Percentiles rank a stretch among this genome's conserved stretches.
phyloP scores from a whole-genome alignment of 2,888 invertebrate genomes.

The Drosophila sordidula region DNA sequence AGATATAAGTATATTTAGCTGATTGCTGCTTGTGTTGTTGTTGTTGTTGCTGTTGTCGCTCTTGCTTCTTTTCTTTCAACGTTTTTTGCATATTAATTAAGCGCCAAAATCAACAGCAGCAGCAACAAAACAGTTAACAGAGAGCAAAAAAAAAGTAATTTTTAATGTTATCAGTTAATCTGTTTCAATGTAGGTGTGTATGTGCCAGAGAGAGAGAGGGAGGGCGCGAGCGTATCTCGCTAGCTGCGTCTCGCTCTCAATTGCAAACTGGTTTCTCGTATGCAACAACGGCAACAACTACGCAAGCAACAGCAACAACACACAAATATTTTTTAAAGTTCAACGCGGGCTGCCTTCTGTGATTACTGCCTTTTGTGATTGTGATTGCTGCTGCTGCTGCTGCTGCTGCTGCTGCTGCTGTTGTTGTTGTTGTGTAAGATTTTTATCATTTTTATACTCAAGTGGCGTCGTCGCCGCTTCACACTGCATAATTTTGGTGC shows the following conservation, averaged over 20 bases:
- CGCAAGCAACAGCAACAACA: slow-evolving; percentile 29
- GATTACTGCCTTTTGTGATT: slow-evolving; percentile 58
- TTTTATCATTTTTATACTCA: slow-evolving; percentile 76
- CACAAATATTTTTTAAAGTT: slow-evolving; percentile 62
- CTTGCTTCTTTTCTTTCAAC: slow-evolving; percentile 70
- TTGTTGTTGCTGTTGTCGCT: slow-evolving; percentile 42
- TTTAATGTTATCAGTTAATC: slow-evolving; percentile 78
- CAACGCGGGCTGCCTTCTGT: slow-evolving; percentile 53
- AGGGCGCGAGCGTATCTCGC: background rate
- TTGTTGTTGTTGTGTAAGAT: slow-evolving; percentile 55
- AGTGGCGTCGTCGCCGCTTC: slow-evolving; percentile 77
- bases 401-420: slow-evolving; percentile 42
- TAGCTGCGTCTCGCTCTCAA: slow-evolving; percentile 51
- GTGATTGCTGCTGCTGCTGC: slow-evolving; percentile 36
- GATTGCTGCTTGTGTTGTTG: slow-evolving; percentile 22
- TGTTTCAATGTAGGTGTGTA: slow-evolving; percentile 38
- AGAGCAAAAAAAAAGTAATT: slow-evolving; percentile 58
- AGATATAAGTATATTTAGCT: slow-evolving; percentile 34
- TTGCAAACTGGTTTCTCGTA: slow-evolving; percentile 72
- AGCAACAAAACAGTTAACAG: slow-evolving; percentile 43
- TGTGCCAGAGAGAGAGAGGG: slow-evolving; percentile 17
- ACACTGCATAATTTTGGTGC: slow-evolving; percentile 80
- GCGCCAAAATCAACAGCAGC: slow-evolving; percentile 74
- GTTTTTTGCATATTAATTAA: slow-evolving; percentile 84
- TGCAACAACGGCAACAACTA: slow-evolving; percentile 52